Evolutionary conservation across 1,140 invertebrate genomes (phyloP).

Genomic region (Heliconius himera): DNA sequence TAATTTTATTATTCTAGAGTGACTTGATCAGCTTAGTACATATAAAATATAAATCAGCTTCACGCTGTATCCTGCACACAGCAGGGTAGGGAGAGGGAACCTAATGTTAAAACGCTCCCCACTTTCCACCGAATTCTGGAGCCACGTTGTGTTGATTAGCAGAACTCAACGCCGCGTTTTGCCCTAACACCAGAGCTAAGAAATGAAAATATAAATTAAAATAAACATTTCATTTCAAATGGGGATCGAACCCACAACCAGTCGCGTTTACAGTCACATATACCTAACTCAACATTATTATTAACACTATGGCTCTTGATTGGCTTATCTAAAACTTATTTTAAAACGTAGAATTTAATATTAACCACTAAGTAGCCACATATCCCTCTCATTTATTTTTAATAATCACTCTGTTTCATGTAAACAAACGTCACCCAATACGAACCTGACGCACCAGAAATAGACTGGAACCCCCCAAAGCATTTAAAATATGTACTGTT

Average conservation of each 20-base stretch:
- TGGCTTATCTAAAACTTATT: not conserved
- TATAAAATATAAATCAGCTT: no score
- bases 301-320: not conserved
- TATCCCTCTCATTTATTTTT: not conserved
- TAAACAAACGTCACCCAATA: not conserved
- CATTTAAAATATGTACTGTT: conserved; percentile 18
- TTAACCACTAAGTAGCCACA: not conserved
- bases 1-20: not conserved
- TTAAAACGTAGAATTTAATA: not conserved
- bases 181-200: no score
- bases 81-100: no score
- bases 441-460: not conserved
- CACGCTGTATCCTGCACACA: no score
- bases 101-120: no score
- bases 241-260: no score
- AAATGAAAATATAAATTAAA: no score
- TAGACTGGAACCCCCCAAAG: conserved; percentile 6
- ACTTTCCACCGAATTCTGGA: no score
- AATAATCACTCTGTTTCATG: not conserved
- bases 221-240: no score
- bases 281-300: not conserved
- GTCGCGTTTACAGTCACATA: no score
- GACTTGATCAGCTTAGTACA: not conserved
- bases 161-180: no score
- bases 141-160: no score